phyloP scores from a whole-genome alignment of 2,888 invertebrate genomes.

The Lacanobia wlatinum region DNA sequence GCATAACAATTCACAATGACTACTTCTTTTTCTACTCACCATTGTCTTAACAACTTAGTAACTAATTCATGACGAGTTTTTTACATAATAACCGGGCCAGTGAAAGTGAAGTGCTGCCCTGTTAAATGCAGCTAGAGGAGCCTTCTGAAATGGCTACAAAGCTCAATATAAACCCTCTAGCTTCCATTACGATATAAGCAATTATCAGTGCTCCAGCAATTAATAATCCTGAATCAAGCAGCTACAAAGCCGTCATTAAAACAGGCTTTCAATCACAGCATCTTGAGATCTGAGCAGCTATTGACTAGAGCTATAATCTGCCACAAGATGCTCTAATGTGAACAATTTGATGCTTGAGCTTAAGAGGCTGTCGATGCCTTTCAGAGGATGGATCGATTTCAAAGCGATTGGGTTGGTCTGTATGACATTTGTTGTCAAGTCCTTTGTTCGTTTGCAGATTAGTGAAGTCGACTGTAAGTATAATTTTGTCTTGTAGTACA shows the following conservation, averaged over 20 bases:
- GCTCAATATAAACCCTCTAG: background rate
- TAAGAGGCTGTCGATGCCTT: slow-evolving; percentile 22
- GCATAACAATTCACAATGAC: background rate
- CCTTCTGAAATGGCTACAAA: background rate
- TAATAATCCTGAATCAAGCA: slow-evolving; percentile 25
- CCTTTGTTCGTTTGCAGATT: background rate
- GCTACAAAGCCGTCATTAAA: slow-evolving; percentile 30
- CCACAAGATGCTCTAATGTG: slow-evolving; percentile 51
- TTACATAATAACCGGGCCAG: no score
- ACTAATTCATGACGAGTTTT: background rate
- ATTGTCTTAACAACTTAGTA: background rate
- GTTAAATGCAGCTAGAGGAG: background rate
- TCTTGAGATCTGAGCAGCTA: slow-evolving; percentile 43
- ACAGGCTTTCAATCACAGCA: slow-evolving; percentile 46
- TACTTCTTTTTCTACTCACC: background rate
- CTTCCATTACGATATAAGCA: background rate
- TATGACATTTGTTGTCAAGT: background rate
- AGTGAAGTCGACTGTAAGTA: background rate
- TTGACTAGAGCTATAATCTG: slow-evolving; percentile 48
- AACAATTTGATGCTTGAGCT: slow-evolving; percentile 40
- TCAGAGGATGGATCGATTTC: slow-evolving; percentile 30
- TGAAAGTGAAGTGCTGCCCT: background rate
- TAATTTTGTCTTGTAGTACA: background rate
- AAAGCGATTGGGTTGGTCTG: slow-evolving; percentile 1
- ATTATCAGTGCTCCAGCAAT: background rate